These are phyloP conservation scores for Ophion costatus DNA, from an alignment of 2,888 invertebrate species.

Conservation along the genomic window DNA sequence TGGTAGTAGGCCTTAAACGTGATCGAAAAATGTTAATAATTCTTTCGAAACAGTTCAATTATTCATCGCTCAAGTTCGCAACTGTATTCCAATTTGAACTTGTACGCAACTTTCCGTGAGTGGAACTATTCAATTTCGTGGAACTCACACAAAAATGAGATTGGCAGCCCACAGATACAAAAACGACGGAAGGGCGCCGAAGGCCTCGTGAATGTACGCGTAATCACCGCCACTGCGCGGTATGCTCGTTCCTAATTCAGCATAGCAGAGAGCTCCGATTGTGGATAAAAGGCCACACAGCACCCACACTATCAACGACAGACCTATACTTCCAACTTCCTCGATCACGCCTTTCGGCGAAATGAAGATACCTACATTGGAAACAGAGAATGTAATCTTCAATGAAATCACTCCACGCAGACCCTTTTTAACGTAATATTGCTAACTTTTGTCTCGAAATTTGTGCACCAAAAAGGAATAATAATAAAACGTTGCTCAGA, in stretches of 20 bases:
- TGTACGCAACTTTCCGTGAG: not conserved
- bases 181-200: slow-evolving; percentile 95
- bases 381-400: slow-evolving; percentile 55
- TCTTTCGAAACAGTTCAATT: not conserved
- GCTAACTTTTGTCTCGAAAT: not conserved
- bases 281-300: slow-evolving; percentile 95
- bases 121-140: not conserved
- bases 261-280: slow-evolving; percentile 98
- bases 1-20: slow-evolving; percentile 93
- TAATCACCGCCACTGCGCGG: slow-evolving; percentile 98
- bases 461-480: not conserved
- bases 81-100: not conserved
- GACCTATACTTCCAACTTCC: slow-evolving; percentile 95
- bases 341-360: slow-evolving; percentile 96
- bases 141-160: slow-evolving; percentile 96
- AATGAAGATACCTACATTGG: slow-evolving; percentile 93
- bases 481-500: not conserved
- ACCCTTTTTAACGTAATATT: not conserved
- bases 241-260: slow-evolving; percentile 95
- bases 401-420: not conserved
- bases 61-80: not conserved
- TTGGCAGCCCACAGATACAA: slow-evolving; percentile 99
- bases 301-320: slow-evolving; percentile 94
- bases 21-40: slow-evolving; percentile 23
- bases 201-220: slow-evolving; percentile 97